phyloP scores from a whole-genome alignment of 2,888 invertebrate species.

The Scaptomyza cyrtandrae region DNA sequence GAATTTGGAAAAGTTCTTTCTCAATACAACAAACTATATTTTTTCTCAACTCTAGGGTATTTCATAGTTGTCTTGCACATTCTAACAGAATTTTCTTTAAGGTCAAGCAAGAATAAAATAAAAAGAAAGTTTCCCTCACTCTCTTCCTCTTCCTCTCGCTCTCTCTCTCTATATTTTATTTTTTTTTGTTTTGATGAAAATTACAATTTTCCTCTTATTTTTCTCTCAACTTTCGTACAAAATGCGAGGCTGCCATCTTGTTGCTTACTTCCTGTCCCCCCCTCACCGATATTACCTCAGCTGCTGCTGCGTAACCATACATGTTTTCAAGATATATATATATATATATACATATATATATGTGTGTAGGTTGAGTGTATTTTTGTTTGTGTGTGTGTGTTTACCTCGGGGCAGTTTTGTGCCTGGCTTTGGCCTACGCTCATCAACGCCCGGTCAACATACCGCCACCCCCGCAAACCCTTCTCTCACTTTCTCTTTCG shows the following conservation, averaged over 20 bases:
- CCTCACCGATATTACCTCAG: constrained; percentile 14
- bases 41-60: constrained; percentile 9
- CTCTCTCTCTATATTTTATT: constrained; percentile 4
- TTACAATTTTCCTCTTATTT: constrained; percentile 82
- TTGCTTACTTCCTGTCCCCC: constrained; percentile 59
- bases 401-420: constrained; percentile 52
- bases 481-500: not conserved
- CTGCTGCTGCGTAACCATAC: constrained; percentile 56
- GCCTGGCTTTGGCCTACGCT: constrained; percentile 34
- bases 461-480: not conserved
- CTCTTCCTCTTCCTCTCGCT: not conserved
- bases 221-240: constrained; percentile 75
- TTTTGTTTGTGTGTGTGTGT: constrained; percentile 30
- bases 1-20: too few relatives aligned
- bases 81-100: constrained; percentile 69
- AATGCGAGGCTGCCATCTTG: constrained; percentile 72
- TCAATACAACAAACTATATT: not conserved
- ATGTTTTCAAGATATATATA: constrained; percentile 28
- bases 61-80: fast-evolving
- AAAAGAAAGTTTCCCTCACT: constrained; percentile 55
- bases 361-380: constrained; percentile 11
- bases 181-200: constrained; percentile 79
- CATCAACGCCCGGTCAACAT: constrained; percentile 46
- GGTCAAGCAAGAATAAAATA: constrained; percentile 79
- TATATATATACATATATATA: constrained; percentile 10